Conservation (phyloP, 2,797 vertebrate genomes). For the Spea hammondii region DNA sequence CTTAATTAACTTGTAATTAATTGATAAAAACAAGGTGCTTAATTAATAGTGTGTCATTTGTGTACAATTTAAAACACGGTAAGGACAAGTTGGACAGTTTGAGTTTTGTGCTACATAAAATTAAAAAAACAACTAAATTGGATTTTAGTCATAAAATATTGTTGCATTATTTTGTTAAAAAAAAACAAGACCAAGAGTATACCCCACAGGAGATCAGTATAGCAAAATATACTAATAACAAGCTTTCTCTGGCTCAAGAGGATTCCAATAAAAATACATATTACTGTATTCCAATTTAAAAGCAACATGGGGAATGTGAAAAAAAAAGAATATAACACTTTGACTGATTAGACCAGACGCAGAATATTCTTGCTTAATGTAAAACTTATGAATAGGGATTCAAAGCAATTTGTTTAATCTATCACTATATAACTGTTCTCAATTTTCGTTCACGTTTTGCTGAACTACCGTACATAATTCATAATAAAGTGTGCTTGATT, state of each 20-base stretch:
- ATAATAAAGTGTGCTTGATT: background rate
- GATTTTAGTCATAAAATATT: background rate
- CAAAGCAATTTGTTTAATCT: constrained; percentile 9
- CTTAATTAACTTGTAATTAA: background rate
- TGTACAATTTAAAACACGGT: no score
- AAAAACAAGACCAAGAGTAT: background rate
- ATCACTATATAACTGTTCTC: background rate
- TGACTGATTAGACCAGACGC: constrained; percentile 10
- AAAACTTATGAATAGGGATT: constrained; percentile 4
- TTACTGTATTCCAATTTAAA: constrained; percentile 4
- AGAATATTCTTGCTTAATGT: constrained; percentile 11
- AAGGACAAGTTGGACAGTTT: no score
- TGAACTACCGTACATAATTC: background rate
- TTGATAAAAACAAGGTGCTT: background rate
- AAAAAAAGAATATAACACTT: constrained; percentile 8
- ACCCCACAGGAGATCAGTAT: background rate
- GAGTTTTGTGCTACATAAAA: no score
- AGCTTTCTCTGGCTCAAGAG: background rate
- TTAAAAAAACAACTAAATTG: no score
- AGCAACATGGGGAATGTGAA: background rate
- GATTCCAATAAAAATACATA: background rate
- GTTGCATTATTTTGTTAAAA: background rate
- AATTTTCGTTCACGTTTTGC: constrained; percentile 2
- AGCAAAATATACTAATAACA: background rate
- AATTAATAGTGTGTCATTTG: background rate